These are phyloP conservation scores for Myopa testacea DNA, from an alignment of 2,888 invertebrate genomes.

Conservation along the genomic window DNA sequence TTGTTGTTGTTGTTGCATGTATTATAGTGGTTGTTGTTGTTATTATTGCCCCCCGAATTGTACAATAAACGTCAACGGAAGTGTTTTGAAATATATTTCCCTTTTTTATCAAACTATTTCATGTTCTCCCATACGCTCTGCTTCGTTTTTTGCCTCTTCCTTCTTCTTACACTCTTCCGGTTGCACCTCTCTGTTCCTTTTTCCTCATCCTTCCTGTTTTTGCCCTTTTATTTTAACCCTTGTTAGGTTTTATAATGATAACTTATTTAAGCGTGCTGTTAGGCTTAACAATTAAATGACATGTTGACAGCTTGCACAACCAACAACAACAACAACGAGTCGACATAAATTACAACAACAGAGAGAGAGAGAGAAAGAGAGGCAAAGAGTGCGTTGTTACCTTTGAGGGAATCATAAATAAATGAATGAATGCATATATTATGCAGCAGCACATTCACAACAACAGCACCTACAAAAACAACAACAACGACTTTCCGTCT, in stretches of 20 bases:
- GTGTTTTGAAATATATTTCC: conserved; percentile 59
- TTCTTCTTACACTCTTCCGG: not conserved
- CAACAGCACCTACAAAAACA: conserved; percentile 14
- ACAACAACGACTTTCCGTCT: conserved; percentile 44
- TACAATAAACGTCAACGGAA: conserved; percentile 54
- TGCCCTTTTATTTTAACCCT: conserved; percentile 10
- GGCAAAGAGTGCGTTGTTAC: not conserved
- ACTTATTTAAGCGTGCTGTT: conserved; percentile 3
- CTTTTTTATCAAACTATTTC: conserved; percentile 52
- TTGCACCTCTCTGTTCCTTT: not conserved
- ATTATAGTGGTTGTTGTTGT: conserved; percentile 7
- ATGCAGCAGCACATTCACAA: conserved; percentile 16
- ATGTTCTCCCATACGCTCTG: not conserved
- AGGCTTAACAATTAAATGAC: conserved; percentile 40
- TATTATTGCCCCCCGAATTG: conserved; percentile 40
- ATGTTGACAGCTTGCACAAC: conserved; percentile 38
- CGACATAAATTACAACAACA: not conserved
- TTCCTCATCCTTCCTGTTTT: not conserved
- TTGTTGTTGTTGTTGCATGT: conserved; percentile 47
- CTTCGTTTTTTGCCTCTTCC: not conserved
- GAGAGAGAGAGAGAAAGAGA: not conserved
- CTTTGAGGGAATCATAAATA: not conserved
- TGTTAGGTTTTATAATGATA: not conserved
- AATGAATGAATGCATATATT: conserved; percentile 17
- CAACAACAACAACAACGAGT: conserved; percentile 8